Conservation (phyloP, 2,888 invertebrate species). For the Charanyca ferruginea region DNA sequence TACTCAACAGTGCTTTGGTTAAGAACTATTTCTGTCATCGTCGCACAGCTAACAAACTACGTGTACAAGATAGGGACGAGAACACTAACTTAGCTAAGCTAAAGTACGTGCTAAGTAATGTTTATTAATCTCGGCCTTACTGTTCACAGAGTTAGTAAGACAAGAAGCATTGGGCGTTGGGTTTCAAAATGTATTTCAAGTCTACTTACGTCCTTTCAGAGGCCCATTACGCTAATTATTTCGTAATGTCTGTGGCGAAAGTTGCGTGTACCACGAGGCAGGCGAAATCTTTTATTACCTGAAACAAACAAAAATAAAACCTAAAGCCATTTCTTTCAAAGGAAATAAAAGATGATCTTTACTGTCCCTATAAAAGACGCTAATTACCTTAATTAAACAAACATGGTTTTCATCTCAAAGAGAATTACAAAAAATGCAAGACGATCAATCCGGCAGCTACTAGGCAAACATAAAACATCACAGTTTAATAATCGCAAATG, state of each 20-base stretch:
- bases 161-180: not conserved
- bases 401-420: conserved; percentile 32
- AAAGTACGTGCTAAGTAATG: too few species aligned
- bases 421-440: conserved; percentile 18
- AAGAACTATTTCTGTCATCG: too few species aligned
- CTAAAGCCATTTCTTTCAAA: not conserved
- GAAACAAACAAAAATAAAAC: conserved; percentile 17
- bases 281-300: conserved; percentile 27
- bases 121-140: too few species aligned
- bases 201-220: conserved; percentile 27
- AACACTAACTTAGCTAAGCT: too few species aligned
- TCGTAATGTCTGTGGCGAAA: not conserved
- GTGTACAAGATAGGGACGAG: too few species aligned
- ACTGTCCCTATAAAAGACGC: not conserved
- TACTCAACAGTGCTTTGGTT: too few species aligned
- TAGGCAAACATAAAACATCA: conserved; percentile 43
- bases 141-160: not conserved
- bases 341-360: not conserved
- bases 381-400: conserved; percentile 22
- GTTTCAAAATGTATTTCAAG: not conserved
- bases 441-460: conserved; percentile 22
- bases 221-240: not conserved
- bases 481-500: conserved; percentile 57
- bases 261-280: not conserved
- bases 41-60: too few species aligned